Percentiles rank a stretch among this genome's conserved stretches.
Evolutionary conservation across 2,888 invertebrate genomes (phyloP).

Genomic region (Microctonus aethiopoides): DNA sequence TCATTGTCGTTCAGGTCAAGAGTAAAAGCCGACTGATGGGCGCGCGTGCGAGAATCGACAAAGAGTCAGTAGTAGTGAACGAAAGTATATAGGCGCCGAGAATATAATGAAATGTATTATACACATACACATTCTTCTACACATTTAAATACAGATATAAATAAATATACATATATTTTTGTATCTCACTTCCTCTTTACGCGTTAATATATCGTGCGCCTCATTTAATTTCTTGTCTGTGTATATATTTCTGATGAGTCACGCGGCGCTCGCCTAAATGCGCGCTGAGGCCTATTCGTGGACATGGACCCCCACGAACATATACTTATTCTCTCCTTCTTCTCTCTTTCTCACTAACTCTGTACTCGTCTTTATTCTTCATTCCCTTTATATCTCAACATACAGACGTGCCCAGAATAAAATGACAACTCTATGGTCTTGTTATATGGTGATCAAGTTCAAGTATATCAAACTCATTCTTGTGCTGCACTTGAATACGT

Average conservation of each 20-base stretch:
- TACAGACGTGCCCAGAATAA: slow-evolving; percentile 23
- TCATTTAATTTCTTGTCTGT: background rate
- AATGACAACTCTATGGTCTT: slow-evolving; percentile 12
- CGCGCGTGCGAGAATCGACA: slow-evolving; percentile 3
- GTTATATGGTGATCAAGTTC: slow-evolving; percentile 13
- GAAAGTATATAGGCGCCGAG: background rate
- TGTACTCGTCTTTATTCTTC: background rate
- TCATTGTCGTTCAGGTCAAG: slow-evolving; percentile 23
- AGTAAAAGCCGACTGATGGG: slow-evolving; percentile 39
- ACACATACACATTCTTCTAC: too few species aligned
- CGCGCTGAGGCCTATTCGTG: slow-evolving; percentile 28
- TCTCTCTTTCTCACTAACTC: slow-evolving; percentile 1
- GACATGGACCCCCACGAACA: slow-evolving; percentile 34
- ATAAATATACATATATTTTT: too few species aligned
- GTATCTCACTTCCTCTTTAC: background rate
- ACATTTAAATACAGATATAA: too few species aligned
- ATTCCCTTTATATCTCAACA: slow-evolving; percentile 20
- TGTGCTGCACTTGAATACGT: background rate
- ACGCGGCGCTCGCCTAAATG: slow-evolving; percentile 27
- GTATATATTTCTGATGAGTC: slow-evolving; percentile 21
- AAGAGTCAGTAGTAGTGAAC: background rate
- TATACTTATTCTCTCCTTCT: slow-evolving; percentile 7
- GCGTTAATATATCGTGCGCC: background rate
- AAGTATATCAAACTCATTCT: background rate
- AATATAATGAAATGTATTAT: background rate